Base-by-base conservation (phyloP, 1,140 invertebrate genomes). In the Trichomalopsis sarcophagae region DNA sequence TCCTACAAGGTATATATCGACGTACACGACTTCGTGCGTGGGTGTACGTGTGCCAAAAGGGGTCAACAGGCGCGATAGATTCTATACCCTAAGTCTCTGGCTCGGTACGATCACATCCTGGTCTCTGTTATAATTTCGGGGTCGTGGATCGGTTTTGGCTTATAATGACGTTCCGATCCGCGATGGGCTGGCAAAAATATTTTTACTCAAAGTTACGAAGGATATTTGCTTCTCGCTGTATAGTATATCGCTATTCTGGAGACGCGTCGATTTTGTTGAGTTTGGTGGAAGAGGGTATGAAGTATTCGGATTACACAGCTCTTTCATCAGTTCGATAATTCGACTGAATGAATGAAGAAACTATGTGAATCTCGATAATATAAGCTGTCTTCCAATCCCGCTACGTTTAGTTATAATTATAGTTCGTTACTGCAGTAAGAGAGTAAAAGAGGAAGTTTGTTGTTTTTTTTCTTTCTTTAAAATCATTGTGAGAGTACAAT, bases 31-130 rank as follows among this genome's bases (percentile, higher is more conserved):
- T n/a, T 27, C 27, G 27, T 27, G 27, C 27, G 27, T 27, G 1
- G 27, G 55, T n/a, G 7, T 62, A 21, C 0, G n/a, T n/a, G 27
- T 71, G 68, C 68, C 68, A 47, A 75, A 75, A n/a, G 5, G 13
- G 17, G 13, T 55, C 50, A 21, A 14, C 13, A 44, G 40, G 40
- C 40, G 40, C 40, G 10, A 36, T 36, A 36, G 33, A 36, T 36
- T 36, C 40, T 78, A 71, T 71, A 81, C 11, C n/a, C 66, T 81
- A 81, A 66, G 66, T 81, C 66, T 81, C 79, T 81, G 79, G 79
- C 79, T 81, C 79, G 79, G 79, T 81, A 81, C 36, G 50, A 81
- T 81, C 79, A 81, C 79, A 81, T 81, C 33, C 66, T 79, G 77
- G 55, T 79, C 55, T 79, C 1, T 78, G 27, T 27, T 27, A 27